Base-by-base conservation (phyloP, 2,888 invertebrate species). In the Apamea epomidion region DNA sequence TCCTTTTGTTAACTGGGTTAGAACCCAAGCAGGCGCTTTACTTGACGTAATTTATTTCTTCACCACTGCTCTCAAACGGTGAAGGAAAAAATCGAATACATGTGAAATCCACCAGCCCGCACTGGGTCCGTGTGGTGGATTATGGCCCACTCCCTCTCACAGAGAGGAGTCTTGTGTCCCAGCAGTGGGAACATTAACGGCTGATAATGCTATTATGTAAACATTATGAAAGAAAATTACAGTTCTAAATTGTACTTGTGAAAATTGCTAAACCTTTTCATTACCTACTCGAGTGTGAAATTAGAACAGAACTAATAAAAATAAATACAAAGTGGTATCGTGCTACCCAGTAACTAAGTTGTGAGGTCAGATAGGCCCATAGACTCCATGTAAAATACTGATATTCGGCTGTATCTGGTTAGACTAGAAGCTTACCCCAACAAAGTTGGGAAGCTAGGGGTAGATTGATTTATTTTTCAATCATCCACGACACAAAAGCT, bases 401-500 rank as follows among this genome's bases (percentile, higher is more conserved):
- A 2, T 12, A 64, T 64, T 64, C 7, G 21, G 64, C 18, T 64
- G 64, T 1, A 32, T 32, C 64, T 18, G 64, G 18, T 32, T 18
- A 64, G 18, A 10, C 32, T 64, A 1, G 3, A 18, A 32, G 32
- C 18, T 32, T 3, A 18, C n/a, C 12, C n/a, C 8, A 32, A 7
- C 64, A 64, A 16, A 29, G 16, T 29, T 62, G 6, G 7, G 2
- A 64, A 18, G 18, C 29, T 62, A 6, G 29, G 8, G 18, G 64
- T 18, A 32, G 32, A 64, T 64, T 21, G 32, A 64, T 32, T 76
- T 32, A 78, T 16, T 69, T 58, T 58, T 74, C 74, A 74, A 80
- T 80, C 54, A 75, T 60, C 25, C 48, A 14, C 37, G n/a, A 70
- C 45, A 75, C 29, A 37, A 82, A 68, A 51, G 69, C 79, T 51